Percentiles rank a stretch among this genome's conserved stretches.
These are phyloP conservation scores for Calameuta filiformis DNA, from an alignment of 2,888 invertebrate species.

Conservation along the genomic window DNA sequence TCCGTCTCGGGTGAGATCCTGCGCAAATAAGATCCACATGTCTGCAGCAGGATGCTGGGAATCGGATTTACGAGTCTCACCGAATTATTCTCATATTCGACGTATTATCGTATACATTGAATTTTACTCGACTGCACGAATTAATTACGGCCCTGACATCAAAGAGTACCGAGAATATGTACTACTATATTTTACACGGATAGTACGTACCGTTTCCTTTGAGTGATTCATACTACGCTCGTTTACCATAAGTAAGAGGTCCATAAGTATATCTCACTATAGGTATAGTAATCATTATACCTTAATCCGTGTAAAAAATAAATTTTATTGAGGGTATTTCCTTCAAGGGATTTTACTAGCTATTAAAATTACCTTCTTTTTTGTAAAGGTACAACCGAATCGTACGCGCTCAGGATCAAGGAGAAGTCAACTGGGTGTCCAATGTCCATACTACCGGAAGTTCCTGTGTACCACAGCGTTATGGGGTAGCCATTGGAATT, in stretches of 20 bases:
- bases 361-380: not conserved
- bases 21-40: slow-evolving; percentile 61
- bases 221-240: not conserved
- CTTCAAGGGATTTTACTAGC: not conserved
- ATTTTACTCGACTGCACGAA: not conserved
- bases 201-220: not conserved
- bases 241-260: not conserved
- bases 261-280: not conserved
- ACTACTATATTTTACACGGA: not conserved
- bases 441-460: not conserved
- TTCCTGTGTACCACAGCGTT: not conserved
- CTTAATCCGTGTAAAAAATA: not conserved
- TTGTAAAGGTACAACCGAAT: not conserved
- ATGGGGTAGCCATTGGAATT: not conserved
- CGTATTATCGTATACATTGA: not conserved
- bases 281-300: not conserved
- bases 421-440: not conserved
- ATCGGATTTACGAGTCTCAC: slow-evolving; percentile 22
- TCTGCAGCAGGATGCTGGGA: slow-evolving; percentile 14
- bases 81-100: not conserved
- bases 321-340: not conserved
- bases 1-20: slow-evolving; percentile 46
- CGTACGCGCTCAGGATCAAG: not conserved
- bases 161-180: not conserved
- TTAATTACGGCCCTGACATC: not conserved